Conservation (phyloP, 1,140 invertebrate species). For the Lordiphosa collinella region DNA sequence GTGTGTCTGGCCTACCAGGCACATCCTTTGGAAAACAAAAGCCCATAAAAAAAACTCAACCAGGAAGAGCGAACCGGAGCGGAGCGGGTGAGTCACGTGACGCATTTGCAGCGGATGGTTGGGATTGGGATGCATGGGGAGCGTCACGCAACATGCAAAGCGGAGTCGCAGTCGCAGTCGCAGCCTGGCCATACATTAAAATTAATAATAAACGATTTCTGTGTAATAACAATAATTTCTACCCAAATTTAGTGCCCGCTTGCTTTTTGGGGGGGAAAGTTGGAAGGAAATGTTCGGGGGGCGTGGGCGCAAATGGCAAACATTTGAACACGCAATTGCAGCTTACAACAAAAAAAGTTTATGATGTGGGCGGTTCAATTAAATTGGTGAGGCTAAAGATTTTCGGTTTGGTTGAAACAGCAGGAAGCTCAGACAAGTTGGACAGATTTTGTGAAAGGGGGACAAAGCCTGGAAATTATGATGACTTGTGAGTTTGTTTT, state of each 20-base stretch:
- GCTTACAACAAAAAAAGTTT: conserved; percentile 41
- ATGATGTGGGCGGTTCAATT: conserved; percentile 76
- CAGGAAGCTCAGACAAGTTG: no score
- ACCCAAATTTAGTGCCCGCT: conserved; percentile 66
- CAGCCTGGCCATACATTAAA: conserved; percentile 59
- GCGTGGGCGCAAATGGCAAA: conserved; percentile 74
- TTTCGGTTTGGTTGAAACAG: no score
- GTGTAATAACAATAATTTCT: conserved; percentile 76
- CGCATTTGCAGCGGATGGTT: conserved; percentile 59
- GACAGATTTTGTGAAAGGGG: no score
- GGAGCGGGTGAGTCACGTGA: conserved; percentile 63
- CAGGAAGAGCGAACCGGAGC: conserved; percentile 38
- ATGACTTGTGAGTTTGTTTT: neutral
- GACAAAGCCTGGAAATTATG: neutral
- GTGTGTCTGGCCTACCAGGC: conserved; percentile 15
- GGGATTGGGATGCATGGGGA: conserved; percentile 60
- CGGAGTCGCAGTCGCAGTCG: neutral
- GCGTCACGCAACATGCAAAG: conserved; percentile 57
- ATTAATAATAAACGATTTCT: conserved; percentile 77
- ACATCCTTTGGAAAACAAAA: conserved; percentile 64
- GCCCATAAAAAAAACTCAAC: conserved; percentile 43
- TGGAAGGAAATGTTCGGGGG: conserved; percentile 35
- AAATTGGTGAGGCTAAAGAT: no score
- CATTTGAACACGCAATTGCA: conserved; percentile 71
- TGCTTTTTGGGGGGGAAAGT: conserved; percentile 34